Base-by-base conservation (phyloP, 2,888 invertebrate genomes). In the Anoplius nigerrimus region DNA sequence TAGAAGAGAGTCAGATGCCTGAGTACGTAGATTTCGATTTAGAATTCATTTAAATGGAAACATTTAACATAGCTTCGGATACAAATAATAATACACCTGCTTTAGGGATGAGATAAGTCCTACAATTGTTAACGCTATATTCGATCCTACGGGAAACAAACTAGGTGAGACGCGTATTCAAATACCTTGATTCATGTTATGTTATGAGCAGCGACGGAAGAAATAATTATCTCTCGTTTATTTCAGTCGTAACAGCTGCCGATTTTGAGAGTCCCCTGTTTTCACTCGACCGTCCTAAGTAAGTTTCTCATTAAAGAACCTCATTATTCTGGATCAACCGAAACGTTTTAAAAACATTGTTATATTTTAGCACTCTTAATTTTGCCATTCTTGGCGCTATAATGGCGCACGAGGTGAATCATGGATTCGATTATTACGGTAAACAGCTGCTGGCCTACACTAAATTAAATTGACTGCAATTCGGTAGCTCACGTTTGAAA, bases 121-220 rank as follows among this genome's bases (percentile, higher is more conserved):
- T n/a, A n/a, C n/a, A n/a, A n/a, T n/a, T n/a, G n/a, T n/a, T n/a
- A n/a, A n/a, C n/a, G n/a, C n/a, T n/a, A n/a, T n/a, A n/a, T n/a
- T n/a, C 15, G 63, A 63, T 55, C 72, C 77, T 2, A 58, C 69
- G 2, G 62, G 83, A 11, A 90, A 90, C 76, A 79, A 85, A 46
- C 85, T 89, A 21, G 59, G 76, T 77, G n/a, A n/a, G n/a, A n/a
- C n/a, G n/a, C n/a, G n/a, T n/a, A n/a, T n/a, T n/a, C n/a, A n/a
- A n/a, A n/a, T n/a, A n/a, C n/a, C n/a, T n/a, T n/a, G n/a, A n/a
- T n/a, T n/a, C n/a, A n/a, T n/a, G n/a, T n/a, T n/a, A n/a, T n/a
- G n/a, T n/a, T n/a, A n/a, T n/a, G n/a, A n/a, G n/a, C n/a, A n/a
- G n/a, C n/a, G n/a, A n/a, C n/a, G n/a, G n/a, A n/a, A n/a, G n/a